A percentile compares a stretch with the other conserved stretches of the same genome.
phyloP scores from a whole-genome alignment of 2,113 vertebrate species.

The Labrus mixtus region DNA sequence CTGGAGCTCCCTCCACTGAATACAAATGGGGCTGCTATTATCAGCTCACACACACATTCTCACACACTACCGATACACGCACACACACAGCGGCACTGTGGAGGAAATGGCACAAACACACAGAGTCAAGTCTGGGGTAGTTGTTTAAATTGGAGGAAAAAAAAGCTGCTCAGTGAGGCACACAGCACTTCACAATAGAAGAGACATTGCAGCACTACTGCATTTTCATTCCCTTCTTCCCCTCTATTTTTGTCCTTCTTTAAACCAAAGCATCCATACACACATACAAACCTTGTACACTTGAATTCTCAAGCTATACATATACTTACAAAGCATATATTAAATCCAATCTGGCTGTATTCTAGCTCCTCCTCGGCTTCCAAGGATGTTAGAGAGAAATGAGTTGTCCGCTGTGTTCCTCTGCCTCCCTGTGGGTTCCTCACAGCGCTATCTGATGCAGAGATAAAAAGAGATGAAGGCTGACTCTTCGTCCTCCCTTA shows the following conservation, averaged over 20 bases:
- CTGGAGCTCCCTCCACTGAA: slow-evolving; percentile 82
- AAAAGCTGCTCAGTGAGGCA: slow-evolving; percentile 29
- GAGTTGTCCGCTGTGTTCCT: slow-evolving; percentile 62
- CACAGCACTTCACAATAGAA: slow-evolving; percentile 35
- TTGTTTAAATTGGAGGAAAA: slow-evolving; percentile 50
- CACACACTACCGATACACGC: slow-evolving; percentile 44
- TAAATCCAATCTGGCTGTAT: slow-evolving; percentile 52
- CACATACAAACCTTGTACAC: slow-evolving; percentile 26
- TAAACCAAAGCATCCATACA: slow-evolving; percentile 25
- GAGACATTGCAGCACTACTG: slow-evolving; percentile 59
- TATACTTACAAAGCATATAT: slow-evolving; percentile 70
- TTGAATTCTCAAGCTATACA: slow-evolving; percentile 44
- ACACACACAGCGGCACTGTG: slow-evolving; percentile 62
- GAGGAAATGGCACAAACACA: slow-evolving; percentile 65
- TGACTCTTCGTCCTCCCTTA: slow-evolving; percentile 39
- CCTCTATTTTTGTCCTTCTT: slow-evolving; percentile 45
- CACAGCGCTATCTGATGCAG: slow-evolving; percentile 64
- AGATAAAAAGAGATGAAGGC: slow-evolving; percentile 61
- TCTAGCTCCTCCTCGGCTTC: slow-evolving; percentile 47
- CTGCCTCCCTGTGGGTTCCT: slow-evolving; percentile 55
- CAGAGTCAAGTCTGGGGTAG: slow-evolving; percentile 70
- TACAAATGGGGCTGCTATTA: slow-evolving; percentile 85
- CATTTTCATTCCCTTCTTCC: slow-evolving; percentile 50
- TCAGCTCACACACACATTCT: slow-evolving; percentile 68
- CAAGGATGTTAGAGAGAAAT: slow-evolving; percentile 56